Conservation (phyloP, 2,113 vertebrate species). For the Emberiza fucata region DNA sequence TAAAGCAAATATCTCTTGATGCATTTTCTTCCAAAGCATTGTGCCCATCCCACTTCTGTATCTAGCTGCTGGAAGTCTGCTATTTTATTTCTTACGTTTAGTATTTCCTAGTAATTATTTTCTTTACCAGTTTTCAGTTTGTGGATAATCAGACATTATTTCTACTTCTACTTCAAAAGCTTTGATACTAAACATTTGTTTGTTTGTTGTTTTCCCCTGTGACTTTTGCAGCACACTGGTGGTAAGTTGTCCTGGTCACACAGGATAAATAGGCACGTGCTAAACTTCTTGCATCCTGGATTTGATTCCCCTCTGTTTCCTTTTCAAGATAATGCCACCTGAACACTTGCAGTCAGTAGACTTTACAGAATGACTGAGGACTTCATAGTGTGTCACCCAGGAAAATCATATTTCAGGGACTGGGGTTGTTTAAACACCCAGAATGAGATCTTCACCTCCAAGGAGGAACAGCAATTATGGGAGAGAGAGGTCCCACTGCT, state of each 20-base stretch:
- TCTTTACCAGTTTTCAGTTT: neutral
- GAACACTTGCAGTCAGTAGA: neutral
- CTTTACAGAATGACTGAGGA: neutral
- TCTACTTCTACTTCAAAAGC: neutral
- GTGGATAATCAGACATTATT: neutral
- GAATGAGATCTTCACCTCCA: neutral
- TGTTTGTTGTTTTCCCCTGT: neutral
- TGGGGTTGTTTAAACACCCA: neutral
- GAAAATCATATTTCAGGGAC: neutral
- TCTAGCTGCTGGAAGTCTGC: neutral
- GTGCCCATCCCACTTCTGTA: neutral
- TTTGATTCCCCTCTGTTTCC: neutral
- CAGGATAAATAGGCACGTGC: neutral
- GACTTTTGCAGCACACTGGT: neutral
- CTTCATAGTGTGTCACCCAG: neutral
- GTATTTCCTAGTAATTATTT: neutral
- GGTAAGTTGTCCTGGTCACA: neutral
- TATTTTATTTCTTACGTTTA: neutral
- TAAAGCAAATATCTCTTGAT: neutral
- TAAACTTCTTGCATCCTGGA: neutral
- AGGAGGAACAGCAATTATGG: neutral
- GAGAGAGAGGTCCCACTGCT: neutral
- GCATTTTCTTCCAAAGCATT: neutral
- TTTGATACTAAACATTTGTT: neutral
- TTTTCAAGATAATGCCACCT: neutral